phyloP scores from a whole-genome alignment of 2,113 vertebrate species.

The Callocephalon fimbriatum region DNA sequence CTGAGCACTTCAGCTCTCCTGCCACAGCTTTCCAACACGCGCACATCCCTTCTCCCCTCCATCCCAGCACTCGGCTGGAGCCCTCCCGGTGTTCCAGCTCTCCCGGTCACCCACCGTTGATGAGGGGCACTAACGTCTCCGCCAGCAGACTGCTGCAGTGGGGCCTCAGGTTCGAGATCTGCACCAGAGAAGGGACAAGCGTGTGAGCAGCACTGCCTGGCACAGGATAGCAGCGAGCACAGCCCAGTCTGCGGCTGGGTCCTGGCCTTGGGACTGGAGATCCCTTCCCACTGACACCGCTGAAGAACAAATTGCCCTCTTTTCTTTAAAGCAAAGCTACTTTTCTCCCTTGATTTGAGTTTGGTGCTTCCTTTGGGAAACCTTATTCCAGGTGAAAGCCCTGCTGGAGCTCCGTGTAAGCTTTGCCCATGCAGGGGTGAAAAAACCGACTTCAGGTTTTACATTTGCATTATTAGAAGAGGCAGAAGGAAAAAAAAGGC shows the following conservation, averaged over 20 bases:
- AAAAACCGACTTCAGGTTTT: background rate
- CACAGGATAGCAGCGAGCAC: background rate
- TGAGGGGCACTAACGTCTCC: background rate
- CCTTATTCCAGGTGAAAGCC: background rate
- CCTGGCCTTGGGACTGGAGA: background rate
- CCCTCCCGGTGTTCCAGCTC: fast-evolving
- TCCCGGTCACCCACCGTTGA: background rate
- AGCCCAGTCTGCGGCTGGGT: background rate
- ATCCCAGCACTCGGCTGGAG: background rate
- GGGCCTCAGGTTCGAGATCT: background rate
- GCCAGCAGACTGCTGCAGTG: background rate
- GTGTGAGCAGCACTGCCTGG: background rate
- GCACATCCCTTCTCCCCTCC: fast-evolving
- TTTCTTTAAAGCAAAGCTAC: background rate
- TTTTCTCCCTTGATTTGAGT: background rate
- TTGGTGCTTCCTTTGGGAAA: background rate
- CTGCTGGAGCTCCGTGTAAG: background rate
- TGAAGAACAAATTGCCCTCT: background rate
- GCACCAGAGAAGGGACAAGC: background rate
- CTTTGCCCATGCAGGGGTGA: background rate
- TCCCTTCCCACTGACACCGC: background rate
- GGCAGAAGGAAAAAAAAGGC: background rate
- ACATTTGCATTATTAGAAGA: background rate
- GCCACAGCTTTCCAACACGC: fast-evolving
- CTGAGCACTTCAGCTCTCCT: fast-evolving